phyloP scores from a whole-genome alignment of 2,888 invertebrate genomes.

The Elmis aenea region DNA sequence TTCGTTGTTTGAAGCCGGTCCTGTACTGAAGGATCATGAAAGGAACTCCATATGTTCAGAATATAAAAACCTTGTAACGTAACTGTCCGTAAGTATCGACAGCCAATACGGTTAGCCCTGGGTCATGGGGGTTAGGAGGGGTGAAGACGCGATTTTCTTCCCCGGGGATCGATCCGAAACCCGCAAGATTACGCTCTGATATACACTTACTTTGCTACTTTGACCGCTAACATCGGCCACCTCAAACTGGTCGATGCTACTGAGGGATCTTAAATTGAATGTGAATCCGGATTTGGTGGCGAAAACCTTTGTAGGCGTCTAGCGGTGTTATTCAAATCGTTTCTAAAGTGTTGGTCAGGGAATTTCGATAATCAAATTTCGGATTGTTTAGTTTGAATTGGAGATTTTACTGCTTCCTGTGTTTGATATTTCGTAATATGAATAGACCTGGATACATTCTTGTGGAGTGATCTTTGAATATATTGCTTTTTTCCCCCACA shows the following conservation, averaged over 20 bases:
- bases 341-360: slow-evolving; percentile 23
- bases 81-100: slow-evolving; percentile 20
- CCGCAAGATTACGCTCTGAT: slow-evolving; percentile 36
- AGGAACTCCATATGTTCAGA: slow-evolving; percentile 14
- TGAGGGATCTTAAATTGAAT: slow-evolving; percentile 35
- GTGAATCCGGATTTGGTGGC: slow-evolving; percentile 13
- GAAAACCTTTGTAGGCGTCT: slow-evolving; percentile 6
- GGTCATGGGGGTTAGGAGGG: slow-evolving; percentile 16
- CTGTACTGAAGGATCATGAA: slow-evolving; percentile 3
- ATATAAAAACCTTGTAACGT: slow-evolving; percentile 14
- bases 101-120: slow-evolving; percentile 20
- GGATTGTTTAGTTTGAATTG: slow-evolving; percentile 22
- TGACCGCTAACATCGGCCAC: slow-evolving; percentile 29
- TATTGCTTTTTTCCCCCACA: no score
- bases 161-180: slow-evolving; percentile 30
- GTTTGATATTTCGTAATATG: no score
- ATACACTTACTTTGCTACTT: slow-evolving; percentile 35
- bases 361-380: slow-evolving; percentile 25
- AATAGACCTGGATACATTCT: no score
- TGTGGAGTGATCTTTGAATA: no score
- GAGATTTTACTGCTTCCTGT: slow-evolving; percentile 17
- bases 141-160: slow-evolving; percentile 18
- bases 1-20: no score
- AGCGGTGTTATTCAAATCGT: slow-evolving; percentile 26
- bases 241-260: slow-evolving; percentile 27